Percentiles rank a stretch among this genome's conserved stretches.
Evolutionary conservation across 1,140 invertebrate genomes (phyloP).

Genomic region (Aphelinus certus): DNA sequence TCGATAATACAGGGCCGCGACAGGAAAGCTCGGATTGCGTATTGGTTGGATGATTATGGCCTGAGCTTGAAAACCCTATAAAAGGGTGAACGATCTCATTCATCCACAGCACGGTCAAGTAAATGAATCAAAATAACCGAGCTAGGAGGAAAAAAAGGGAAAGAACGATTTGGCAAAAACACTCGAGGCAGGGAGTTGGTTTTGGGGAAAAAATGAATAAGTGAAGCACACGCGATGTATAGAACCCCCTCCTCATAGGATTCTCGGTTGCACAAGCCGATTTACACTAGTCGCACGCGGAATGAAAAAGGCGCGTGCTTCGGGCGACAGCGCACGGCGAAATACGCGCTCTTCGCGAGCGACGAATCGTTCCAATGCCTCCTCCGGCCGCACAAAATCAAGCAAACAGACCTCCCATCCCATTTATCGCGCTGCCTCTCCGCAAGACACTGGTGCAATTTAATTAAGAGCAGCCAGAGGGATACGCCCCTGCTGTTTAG

Average conservation of each 20-base stretch:
- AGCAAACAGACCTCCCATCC: background rate
- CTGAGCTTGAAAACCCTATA: background rate
- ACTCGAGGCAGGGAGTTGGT: background rate
- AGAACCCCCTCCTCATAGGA: conserved; percentile 10
- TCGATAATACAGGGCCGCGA: too few species aligned
- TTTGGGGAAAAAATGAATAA: background rate
- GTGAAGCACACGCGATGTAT: background rate
- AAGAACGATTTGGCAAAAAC: background rate
- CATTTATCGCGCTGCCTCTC: background rate
- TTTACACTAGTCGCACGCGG: background rate
- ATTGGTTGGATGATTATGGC: background rate
- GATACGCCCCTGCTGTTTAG: conserved; percentile 9
- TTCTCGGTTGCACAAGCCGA: conserved; percentile 15
- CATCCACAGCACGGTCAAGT: background rate
- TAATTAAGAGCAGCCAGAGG: background rate
- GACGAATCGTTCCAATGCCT: conserved; percentile 9
- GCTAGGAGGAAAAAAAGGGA: background rate
- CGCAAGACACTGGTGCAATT: conserved; percentile 1
- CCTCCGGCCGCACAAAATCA: background rate
- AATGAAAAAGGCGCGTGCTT: conserved; percentile 1
- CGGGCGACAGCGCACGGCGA: background rate
- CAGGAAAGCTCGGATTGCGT: too few species aligned
- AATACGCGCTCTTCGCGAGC: too few species aligned
- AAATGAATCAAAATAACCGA: background rate
- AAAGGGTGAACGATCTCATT: conserved; percentile 25